Percentiles rank a stretch among this genome's conserved stretches.
phyloP scores from a whole-genome alignment of 64 coral and sea anemone genomes.

The Stichodactyla mertensii region DNA sequence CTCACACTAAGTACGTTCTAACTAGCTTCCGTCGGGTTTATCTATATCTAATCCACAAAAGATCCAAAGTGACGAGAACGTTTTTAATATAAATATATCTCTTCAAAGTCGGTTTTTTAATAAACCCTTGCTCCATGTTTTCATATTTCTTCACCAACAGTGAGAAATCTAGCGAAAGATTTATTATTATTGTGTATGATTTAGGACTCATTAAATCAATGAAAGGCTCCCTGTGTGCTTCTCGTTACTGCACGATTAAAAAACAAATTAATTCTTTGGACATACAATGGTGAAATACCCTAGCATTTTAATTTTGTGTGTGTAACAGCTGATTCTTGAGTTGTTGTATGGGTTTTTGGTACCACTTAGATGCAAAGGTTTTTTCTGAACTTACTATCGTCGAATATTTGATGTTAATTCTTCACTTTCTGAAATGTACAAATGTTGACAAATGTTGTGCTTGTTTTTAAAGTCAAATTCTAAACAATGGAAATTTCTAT shows the following conservation, averaged over 20 bases:
- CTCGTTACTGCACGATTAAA: background rate
- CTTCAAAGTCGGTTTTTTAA: background rate
- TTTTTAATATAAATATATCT: background rate
- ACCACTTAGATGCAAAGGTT: background rate
- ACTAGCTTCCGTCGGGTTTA: background rate
- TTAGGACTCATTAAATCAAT: background rate
- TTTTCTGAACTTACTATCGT: no score
- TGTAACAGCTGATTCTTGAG: slow-evolving; percentile 9
- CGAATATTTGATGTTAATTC: no score
- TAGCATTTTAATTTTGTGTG: background rate
- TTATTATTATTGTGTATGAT: slow-evolving; percentile 4
- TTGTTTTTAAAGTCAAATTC: no score
- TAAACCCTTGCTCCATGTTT: background rate
- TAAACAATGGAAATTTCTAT: no score
- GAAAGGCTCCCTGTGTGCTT: background rate
- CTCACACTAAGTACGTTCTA: background rate
- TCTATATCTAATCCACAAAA: slow-evolving; percentile 3
- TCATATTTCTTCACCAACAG: background rate
- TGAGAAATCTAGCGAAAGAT: background rate
- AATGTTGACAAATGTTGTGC: no score
- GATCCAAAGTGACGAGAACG: background rate
- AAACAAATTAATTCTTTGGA: background rate
- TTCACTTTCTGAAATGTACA: no score
- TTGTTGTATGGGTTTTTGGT: background rate
- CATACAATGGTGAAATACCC: background rate